These are phyloP conservation scores for Nerophis lumbriciformis DNA, from an alignment of 2,113 vertebrate species.

Conservation along the genomic window DNA sequence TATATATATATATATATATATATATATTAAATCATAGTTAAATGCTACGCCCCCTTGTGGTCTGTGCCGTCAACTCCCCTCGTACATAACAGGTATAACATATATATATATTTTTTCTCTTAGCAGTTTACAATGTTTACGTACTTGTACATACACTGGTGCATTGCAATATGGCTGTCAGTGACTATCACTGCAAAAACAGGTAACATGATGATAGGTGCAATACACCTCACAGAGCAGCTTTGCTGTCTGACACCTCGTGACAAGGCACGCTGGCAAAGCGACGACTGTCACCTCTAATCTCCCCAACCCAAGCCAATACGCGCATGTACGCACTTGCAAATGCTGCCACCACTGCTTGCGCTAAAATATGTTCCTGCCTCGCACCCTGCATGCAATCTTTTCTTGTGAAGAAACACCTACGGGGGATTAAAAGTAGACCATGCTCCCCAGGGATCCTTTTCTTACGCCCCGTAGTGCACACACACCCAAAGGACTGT, in stretches of 20 bases:
- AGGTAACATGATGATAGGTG: slow-evolving; percentile 53
- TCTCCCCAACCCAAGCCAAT: slow-evolving; percentile 55
- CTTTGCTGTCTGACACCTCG: slow-evolving; percentile 62
- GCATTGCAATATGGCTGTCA: neutral
- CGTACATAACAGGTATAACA: too few relatives aligned
- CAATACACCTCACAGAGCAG: slow-evolving; percentile 48
- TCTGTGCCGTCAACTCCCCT: too few relatives aligned
- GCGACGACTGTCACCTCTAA: slow-evolving; percentile 65
- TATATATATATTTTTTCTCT: too few relatives aligned
- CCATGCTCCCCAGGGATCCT: slow-evolving; percentile 23
- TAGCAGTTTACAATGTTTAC: too few relatives aligned
- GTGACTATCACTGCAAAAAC: slow-evolving; percentile 26
- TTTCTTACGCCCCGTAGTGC: slow-evolving; percentile 20
- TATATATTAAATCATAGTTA: too few relatives aligned
- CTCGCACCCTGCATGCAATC: slow-evolving; percentile 34
- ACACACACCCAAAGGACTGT: slow-evolving; percentile 29
- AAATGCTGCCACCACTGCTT: slow-evolving; percentile 18
- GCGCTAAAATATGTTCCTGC: slow-evolving; percentile 21
- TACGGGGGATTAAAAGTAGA: slow-evolving; percentile 30
- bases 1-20: too few relatives aligned
- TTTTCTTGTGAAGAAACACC: slow-evolving; percentile 50
- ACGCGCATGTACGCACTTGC: slow-evolving; percentile 18
- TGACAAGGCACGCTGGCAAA: slow-evolving; percentile 67
- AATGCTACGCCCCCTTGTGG: too few relatives aligned
- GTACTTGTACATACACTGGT: neutral